Base-by-base conservation (phyloP, 2,797 vertebrate species). In the Cichlasoma orientale region DNA sequence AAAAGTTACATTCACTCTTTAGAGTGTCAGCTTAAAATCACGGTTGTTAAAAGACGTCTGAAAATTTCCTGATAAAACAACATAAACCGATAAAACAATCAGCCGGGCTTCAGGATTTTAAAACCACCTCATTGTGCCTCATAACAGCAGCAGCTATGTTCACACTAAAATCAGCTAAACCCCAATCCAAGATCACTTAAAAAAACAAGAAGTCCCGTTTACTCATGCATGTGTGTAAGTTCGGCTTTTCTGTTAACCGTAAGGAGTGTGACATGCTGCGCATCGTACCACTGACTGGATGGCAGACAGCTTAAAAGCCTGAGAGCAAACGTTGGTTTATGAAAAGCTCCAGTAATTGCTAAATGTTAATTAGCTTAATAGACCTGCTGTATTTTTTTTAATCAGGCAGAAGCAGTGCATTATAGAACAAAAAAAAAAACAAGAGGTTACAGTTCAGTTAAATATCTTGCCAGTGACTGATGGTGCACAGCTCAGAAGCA, bases 221-320 rank as follows among this genome's bases (percentile, higher is more conserved):
- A 74, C 83, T 79, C 89, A 89, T 92, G 90, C 91, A 87, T 59
- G 73, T 82, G 78, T 78, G 74, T 74, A 25, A 72, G 63, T 74
- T 72, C 47, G 52, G 10, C 4, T 75, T 44, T n/a, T 12, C 14
- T 41, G 53, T 71, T 70, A 23, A 76, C 59, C 31, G 31, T 47
- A n/a, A 52, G 23, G 47, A 68, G 55, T 72, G 78, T 83, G 72
- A 74, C 14, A 76, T 63, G 27, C 41, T 66, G 31, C 7, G 8
- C 47, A 58, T 50, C 29, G 55, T 16, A 72, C 31, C 79, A 33
- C 56, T 59, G 66, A 83, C 66, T 7, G 19, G 55, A 75, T 74
- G 75, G 38, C 61, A 82, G 57, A 70, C 71, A 77, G 75, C 68
- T 50, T 50, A 33, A 36, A 70, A 74, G 58, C 61, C 61, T 19